A percentile compares a stretch with the other conserved stretches of the same genome.
phyloP scores from a whole-genome alignment of 1,140 invertebrate species.

The Trichonephila inaurata region DNA sequence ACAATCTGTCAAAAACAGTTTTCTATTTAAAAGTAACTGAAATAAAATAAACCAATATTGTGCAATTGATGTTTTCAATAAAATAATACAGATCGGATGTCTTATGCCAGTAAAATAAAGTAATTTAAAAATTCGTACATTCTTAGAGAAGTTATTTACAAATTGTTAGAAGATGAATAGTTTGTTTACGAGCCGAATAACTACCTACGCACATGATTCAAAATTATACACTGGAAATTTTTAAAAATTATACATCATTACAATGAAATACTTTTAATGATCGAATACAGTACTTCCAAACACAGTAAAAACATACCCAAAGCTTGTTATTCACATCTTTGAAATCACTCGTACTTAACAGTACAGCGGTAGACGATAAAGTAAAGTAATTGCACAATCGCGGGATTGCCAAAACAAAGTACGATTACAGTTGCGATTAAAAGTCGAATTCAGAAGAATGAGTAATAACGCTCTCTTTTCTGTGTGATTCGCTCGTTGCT shows the following conservation, averaged over 20 bases:
- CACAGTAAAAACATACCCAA: background rate
- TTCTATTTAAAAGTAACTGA: no score
- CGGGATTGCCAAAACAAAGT: background rate
- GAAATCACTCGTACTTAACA: background rate
- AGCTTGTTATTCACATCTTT: background rate
- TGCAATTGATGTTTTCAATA: no score
- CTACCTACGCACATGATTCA: background rate
- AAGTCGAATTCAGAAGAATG: background rate
- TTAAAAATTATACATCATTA: background rate
- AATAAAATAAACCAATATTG: no score
- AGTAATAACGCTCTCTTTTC: background rate
- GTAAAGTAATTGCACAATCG: background rate
- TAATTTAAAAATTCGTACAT: no score
- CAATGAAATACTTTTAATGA: background rate
- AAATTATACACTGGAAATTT: background rate
- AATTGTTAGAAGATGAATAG: background rate
- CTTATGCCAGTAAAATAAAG: no score
- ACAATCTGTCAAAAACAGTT: no score
- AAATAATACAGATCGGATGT: no score
- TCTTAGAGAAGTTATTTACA: no score
- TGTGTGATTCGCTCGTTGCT: no score
- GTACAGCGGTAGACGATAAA: conserved; percentile 8
- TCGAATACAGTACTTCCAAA: background rate
- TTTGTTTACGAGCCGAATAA: background rate
- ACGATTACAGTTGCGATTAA: background rate